Percentiles rank a stretch among this genome's conserved stretches.
phyloP scores from a whole-genome alignment of 2,797 vertebrate genomes.

The Trachurus trachurus region DNA sequence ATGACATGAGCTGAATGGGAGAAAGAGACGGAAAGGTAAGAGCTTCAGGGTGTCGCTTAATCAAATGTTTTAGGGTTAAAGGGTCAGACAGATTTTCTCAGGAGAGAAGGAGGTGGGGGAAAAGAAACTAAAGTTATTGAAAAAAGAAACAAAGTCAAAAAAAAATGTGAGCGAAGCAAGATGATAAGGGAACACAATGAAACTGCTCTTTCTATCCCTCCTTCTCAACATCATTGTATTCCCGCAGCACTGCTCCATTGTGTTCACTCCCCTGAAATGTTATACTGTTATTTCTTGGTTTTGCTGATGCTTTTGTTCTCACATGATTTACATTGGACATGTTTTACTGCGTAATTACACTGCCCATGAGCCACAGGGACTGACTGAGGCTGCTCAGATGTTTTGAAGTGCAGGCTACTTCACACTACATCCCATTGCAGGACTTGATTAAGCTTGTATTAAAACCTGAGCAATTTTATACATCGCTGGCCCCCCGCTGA shows the following conservation, averaged over 20 bases:
- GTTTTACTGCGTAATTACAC: slow-evolving; percentile 35
- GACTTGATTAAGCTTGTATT: slow-evolving; percentile 2
- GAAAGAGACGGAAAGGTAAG: slow-evolving; percentile 23
- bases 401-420: neutral
- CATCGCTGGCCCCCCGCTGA: neutral
- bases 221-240: neutral
- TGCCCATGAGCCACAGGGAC: slow-evolving; percentile 4
- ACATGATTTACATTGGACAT: slow-evolving; percentile 28
- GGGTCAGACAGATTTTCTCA: neutral
- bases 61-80: slow-evolving; percentile 24
- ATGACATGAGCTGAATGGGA: slow-evolving; percentile 27
- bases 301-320: slow-evolving; percentile 21
- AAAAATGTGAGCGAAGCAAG: neutral
- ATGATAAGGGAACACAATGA: neutral
- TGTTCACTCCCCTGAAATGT: slow-evolving; percentile 9
- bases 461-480: neutral
- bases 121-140: neutral
- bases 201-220: slow-evolving; percentile 12
- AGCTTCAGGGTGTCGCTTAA: slow-evolving; percentile 22
- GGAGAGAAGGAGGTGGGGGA: neutral
- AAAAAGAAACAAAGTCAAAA: neutral
- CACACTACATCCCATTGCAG: neutral
- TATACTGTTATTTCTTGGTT: slow-evolving; percentile 16
- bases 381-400: slow-evolving; percentile 13
- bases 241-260: slow-evolving; percentile 13